Conservation (phyloP, 37 sponge, comb jelly and placozoan species). For the Bolinopsis microptera region DNA sequence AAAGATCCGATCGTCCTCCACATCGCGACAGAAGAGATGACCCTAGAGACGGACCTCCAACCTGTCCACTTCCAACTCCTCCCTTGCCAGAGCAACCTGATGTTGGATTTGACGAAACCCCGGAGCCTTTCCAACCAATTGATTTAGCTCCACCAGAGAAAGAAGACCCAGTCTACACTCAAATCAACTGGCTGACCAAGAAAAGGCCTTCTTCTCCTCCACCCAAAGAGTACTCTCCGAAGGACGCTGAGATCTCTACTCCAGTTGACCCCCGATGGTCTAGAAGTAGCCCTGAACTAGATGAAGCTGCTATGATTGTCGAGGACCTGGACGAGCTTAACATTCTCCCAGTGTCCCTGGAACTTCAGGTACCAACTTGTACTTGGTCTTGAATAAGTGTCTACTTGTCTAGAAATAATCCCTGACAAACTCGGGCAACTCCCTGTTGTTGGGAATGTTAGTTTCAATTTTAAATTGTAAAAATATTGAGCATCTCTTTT, state of each 20-base stretch:
- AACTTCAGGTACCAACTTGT: no score
- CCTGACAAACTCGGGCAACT: no score
- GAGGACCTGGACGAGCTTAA: neutral
- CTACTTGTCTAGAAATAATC: no score
- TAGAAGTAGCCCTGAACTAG: neutral
- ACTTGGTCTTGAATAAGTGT: no score
- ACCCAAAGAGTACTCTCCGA: neutral
- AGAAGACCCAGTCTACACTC: neutral
- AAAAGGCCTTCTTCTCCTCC: neutral
- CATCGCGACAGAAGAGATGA: neutral
- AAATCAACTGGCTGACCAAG: neutral
- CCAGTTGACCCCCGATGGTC: neutral
- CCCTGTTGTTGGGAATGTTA: no score
- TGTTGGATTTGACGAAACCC: neutral
- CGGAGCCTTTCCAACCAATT: neutral
- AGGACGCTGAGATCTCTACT: neutral
- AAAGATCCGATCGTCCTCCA: no score
- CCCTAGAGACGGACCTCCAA: neutral
- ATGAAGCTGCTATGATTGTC: neutral
- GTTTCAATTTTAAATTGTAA: no score
- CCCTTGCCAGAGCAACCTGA: neutral
- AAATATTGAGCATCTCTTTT: no score
- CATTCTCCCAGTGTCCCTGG: neutral
- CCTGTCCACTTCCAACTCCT: neutral
- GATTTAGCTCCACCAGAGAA: neutral